Evolutionary conservation across 2,888 invertebrate genomes (phyloP).

Genomic region (Idaea biselata): DNA sequence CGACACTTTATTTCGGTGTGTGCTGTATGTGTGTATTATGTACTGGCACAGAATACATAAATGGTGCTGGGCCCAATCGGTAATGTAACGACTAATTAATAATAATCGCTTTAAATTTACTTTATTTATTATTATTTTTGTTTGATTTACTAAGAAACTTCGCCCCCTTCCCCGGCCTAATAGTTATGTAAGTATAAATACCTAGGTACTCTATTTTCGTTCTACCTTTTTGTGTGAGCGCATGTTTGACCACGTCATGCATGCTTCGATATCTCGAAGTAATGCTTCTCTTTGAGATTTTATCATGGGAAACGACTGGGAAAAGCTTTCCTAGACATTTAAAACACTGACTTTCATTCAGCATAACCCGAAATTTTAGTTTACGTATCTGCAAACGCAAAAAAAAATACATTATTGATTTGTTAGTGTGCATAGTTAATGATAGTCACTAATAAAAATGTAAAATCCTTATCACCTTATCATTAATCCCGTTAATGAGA

Average conservation of each 20-base stretch:
- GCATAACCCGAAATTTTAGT: slow-evolving; percentile 61
- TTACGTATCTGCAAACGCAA: slow-evolving; percentile 50
- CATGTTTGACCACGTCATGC: slow-evolving; percentile 48
- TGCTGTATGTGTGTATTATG: too few species aligned
- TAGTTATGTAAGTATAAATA: neutral
- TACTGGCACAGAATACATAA: too few species aligned
- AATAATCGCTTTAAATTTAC: too few species aligned
- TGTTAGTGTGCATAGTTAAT: too few species aligned
- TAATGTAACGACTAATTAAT: too few species aligned
- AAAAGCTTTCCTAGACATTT: slow-evolving; percentile 47
- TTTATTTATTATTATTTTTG: too few species aligned
- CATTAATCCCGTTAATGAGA: slow-evolving; percentile 40
- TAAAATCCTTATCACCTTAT: slow-evolving; percentile 35
- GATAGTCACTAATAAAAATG: slow-evolving; percentile 18
- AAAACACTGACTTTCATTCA: slow-evolving; percentile 39
- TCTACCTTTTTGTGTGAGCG: slow-evolving; percentile 46
- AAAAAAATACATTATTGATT: slow-evolving; percentile 6
- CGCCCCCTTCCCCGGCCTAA: too few species aligned
- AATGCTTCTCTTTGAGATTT: slow-evolving; percentile 20
- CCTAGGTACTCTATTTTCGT: neutral
- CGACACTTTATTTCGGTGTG: too few species aligned
- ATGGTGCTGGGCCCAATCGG: too few species aligned
- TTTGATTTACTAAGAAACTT: too few species aligned
- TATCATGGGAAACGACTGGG: slow-evolving; percentile 46
- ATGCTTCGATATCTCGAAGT: slow-evolving; percentile 45